Evolutionary conservation across 2,888 invertebrate genomes (phyloP).

Genomic region (Diaprepes abbreviatus): DNA sequence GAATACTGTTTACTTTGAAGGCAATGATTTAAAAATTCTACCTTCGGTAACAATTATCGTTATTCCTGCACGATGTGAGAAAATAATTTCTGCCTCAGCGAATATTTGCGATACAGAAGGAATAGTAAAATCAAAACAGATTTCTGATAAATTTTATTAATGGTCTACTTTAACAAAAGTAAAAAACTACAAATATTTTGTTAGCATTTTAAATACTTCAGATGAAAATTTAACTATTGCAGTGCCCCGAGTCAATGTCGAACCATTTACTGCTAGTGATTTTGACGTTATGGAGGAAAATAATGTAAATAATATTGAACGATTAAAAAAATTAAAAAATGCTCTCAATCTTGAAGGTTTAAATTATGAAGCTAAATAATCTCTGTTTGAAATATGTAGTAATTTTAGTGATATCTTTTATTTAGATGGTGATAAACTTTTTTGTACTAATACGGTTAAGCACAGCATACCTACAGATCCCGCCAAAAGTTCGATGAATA

Average conservation of each 20-base stretch:
- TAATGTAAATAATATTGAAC: neutral
- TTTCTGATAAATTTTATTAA: neutral
- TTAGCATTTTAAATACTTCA: slow-evolving; percentile 1
- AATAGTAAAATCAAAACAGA: neutral
- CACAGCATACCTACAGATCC: slow-evolving; percentile 1
- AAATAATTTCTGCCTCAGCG: neutral
- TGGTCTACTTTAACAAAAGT: neutral
- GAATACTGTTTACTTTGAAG: slow-evolving; percentile 17
- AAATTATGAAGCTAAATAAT: neutral
- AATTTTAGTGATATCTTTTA: slow-evolving; percentile 9
- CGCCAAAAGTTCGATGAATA: no score
- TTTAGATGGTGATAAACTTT: slow-evolving; percentile 11
- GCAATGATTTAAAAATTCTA: slow-evolving; percentile 17
- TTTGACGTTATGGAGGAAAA: neutral
- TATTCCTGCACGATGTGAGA: neutral
- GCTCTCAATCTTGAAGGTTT: neutral
- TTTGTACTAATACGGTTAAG: neutral
- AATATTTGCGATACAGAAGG: neutral
- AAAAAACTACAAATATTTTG: no score
- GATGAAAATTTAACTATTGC: neutral
- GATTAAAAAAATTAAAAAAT: neutral
- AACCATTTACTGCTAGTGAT: neutral
- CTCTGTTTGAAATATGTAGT: neutral
- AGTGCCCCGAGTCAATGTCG: neutral
- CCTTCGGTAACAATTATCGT: neutral